Base-by-base conservation (phyloP, 2,113 vertebrate species). In the Pithys albifrons region DNA sequence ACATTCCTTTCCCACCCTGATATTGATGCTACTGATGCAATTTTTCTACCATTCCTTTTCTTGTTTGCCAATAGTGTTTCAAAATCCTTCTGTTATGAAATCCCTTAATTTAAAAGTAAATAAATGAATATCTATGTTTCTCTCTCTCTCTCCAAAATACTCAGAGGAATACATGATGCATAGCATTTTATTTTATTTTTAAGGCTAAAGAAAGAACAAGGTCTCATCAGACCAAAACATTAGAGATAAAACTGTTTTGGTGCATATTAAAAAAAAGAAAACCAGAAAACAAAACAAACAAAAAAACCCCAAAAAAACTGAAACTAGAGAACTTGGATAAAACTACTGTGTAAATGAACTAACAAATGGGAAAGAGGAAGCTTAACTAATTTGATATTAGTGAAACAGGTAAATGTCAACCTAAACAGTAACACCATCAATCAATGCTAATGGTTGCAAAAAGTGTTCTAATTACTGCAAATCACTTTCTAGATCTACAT, bases 231-330 rank as follows among this genome's bases (percentile, higher is more conserved):
- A 22, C 16, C 52, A 74, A 85, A 79, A 2, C 14, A 22, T 43
- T 54, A 64, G 10, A 78, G 28, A 48, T 72, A 11, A 83, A 67
- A 54, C 14, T 67, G 4, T 4, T 62, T 15, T 20, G 45, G 2
- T 17, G 25, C 19, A 73, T 59, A 14, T 8, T 15, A 43, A 20
- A 64, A 91, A 39, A 39, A 39, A 39, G 10, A 39, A 10, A 39
- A 39, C 37, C 37, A 37, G 37, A 39, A 39, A 39, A 39, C 39
- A 39, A 39, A 39, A 39, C n/a, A n/a, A n/a, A n/a, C n/a, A n/a
- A 39, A 39, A 9, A 39, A 39, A 54, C 1, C 0, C 5, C 8
- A 14, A 43, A 43, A 43, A 43, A 43, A 46, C 12, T 23, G 67
- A 51, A 17, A 43, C 27, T 7, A n/a, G 19, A 51, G 7, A 79